Conservation (phyloP, 2,888 invertebrate genomes). For the Mesorhabditis belari region DNA sequence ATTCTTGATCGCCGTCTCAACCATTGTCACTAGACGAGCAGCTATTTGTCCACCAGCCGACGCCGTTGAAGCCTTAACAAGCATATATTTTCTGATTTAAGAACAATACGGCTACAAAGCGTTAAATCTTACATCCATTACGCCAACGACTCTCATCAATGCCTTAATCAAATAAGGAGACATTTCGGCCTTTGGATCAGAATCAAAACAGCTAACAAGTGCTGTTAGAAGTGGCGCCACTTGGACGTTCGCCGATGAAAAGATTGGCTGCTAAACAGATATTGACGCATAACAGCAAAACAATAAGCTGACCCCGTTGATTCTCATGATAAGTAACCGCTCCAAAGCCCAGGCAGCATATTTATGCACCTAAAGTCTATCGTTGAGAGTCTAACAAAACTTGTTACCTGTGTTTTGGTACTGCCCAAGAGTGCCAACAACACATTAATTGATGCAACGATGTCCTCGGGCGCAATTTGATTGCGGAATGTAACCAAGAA, state of each 20-base stretch:
- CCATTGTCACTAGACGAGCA: constrained; percentile 25
- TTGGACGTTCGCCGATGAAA: constrained; percentile 64
- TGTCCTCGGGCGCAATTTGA: constrained; percentile 72
- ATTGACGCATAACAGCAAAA: not conserved
- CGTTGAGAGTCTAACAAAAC: constrained; percentile 62
- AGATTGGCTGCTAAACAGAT: constrained; percentile 26
- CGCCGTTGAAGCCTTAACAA: constrained; percentile 26
- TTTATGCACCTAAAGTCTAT: constrained; percentile 72
- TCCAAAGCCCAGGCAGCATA: constrained; percentile 89
- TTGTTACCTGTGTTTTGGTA: constrained; percentile 70
- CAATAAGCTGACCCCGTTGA: not conserved
- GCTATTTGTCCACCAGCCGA: constrained; percentile 37
- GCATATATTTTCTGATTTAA: too few species aligned
- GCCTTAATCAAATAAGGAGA: constrained; percentile 97
- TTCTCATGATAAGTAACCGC: constrained; percentile 66
- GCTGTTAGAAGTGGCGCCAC: constrained; percentile 70
- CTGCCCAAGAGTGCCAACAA: constrained; percentile 5
- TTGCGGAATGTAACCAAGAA: constrained; percentile 87
- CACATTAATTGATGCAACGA: constrained; percentile 64
- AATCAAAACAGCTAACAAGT: constrained; percentile 70
- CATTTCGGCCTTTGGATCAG: constrained; percentile 67
- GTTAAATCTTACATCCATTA: constrained; percentile 35
- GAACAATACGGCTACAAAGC: not conserved
- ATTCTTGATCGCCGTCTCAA: constrained; percentile 32
- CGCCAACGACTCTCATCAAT: constrained; percentile 52